Evolutionary conservation across 1,140 invertebrate species (phyloP).

Genomic region (Drosophila quadrilineata): DNA sequence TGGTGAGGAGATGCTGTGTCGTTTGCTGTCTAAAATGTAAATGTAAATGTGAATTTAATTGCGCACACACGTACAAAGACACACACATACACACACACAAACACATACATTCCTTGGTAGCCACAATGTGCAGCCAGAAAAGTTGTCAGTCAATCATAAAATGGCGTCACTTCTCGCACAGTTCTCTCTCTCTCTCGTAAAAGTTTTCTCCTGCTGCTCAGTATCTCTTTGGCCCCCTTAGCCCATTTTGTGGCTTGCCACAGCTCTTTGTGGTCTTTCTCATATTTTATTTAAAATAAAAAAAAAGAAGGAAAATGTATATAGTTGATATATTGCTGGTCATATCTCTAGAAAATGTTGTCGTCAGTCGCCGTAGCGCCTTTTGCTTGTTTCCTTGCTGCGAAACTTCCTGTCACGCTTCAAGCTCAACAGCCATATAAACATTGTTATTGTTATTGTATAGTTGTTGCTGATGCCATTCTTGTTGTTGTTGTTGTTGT

Average conservation of each 20-base stretch:
- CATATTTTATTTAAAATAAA: conserved; percentile 5
- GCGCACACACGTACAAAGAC: conserved; percentile 39
- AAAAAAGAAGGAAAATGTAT: not conserved
- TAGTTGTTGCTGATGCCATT: conserved; percentile 7
- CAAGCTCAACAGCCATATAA: conserved; percentile 59
- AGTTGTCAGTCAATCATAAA: conserved; percentile 63
- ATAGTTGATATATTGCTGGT: conserved; percentile 29
- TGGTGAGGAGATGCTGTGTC: too few species aligned
- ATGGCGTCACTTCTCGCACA: conserved; percentile 59
- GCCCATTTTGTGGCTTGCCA: not conserved
- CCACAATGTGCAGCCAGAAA: not conserved
- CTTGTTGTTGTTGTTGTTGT: conserved; percentile 1
- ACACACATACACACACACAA: conserved; percentile 32
- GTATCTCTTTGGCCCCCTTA: not conserved
- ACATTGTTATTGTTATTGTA: conserved; percentile 41
- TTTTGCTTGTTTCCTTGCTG: conserved; percentile 67
- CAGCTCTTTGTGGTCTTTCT: conserved; percentile 2
- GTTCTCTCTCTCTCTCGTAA: conserved; percentile 53
- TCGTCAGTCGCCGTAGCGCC: conserved; percentile 27
- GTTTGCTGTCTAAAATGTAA: conserved; percentile 5
- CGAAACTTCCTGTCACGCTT: conserved; percentile 70
- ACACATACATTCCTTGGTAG: not conserved
- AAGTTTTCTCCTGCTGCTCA: conserved; percentile 27
- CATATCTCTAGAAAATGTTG: conserved; percentile 34
- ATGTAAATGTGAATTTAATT: conserved; percentile 68